phyloP scores from a whole-genome alignment of 2,888 invertebrate genomes.

The Lepidocyrtinus sp. region DNA sequence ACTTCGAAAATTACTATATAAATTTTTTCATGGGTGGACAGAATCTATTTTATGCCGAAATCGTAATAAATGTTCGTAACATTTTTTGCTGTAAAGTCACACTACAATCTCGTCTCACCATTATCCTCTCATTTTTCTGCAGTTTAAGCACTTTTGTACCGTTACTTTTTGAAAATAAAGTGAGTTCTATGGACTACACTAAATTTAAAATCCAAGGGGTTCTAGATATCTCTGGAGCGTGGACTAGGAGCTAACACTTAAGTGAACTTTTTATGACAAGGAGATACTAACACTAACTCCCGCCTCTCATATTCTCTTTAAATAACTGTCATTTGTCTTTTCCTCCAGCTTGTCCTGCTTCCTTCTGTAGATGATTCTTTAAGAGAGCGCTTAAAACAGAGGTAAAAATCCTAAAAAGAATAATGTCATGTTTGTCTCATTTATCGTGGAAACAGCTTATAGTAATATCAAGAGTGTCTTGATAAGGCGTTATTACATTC shows the following conservation, averaged over 20 bases:
- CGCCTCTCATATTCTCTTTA: conserved; percentile 38
- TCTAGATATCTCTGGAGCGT: neutral
- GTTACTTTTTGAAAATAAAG: neutral
- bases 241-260: neutral
- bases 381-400: neutral
- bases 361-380: neutral
- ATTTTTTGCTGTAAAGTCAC: neutral
- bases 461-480: neutral
- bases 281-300: conserved; percentile 22
- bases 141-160: conserved; percentile 34
- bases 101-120: conserved; percentile 14
- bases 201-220: neutral
- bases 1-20: neutral
- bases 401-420: neutral
- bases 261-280: conserved; percentile 49
- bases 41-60: neutral
- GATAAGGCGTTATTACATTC: neutral
- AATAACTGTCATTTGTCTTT: conserved; percentile 55
- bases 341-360: neutral
- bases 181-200: neutral
- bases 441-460: neutral
- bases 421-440: neutral
- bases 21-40: neutral
- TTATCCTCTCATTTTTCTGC: conserved; percentile 37
- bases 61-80: neutral